Evolutionary conservation across 1,140 invertebrate species (phyloP).

Genomic region (Drosophila willistoni): DNA sequence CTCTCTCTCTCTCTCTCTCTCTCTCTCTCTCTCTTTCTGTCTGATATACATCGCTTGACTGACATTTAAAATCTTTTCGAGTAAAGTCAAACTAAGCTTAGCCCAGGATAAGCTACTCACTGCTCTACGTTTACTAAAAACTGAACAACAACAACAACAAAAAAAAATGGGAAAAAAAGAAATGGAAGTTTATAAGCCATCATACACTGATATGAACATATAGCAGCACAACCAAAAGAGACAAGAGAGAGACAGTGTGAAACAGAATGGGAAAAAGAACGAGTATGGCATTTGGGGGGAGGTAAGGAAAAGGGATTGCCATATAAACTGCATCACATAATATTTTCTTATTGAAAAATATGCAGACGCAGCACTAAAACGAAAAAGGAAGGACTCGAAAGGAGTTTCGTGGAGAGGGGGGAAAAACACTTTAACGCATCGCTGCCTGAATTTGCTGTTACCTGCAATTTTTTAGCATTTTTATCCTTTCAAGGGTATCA

Average conservation of each 20-base stretch:
- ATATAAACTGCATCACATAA: slow-evolving; percentile 44
- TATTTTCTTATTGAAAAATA: slow-evolving; percentile 71
- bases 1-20: background rate
- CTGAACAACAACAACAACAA: slow-evolving; percentile 8
- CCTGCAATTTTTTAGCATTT: background rate
- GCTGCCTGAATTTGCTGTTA: slow-evolving; percentile 17
- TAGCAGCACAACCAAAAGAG: slow-evolving; percentile 2
- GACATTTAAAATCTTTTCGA: slow-evolving; percentile 35
- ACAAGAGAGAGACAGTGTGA: background rate
- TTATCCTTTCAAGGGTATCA: slow-evolving; percentile 1
- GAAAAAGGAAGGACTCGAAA: background rate
- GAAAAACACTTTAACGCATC: slow-evolving; percentile 42
- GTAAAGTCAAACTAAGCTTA: slow-evolving; percentile 22
- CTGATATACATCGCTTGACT: slow-evolving; percentile 13
- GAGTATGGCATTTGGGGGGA: background rate
- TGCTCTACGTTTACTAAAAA: background rate
- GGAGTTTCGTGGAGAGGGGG: background rate
- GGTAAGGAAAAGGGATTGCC: slow-evolving; percentile 13
- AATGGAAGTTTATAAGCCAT: slow-evolving; percentile 2
- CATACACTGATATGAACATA: slow-evolving; percentile 45
- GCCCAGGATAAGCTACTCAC: slow-evolving; percentile 19
- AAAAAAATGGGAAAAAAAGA: slow-evolving; percentile 25
- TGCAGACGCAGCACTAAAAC: slow-evolving; percentile 53
- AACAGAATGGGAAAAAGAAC: background rate
- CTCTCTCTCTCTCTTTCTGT: background rate